Percentiles rank a stretch among this genome's conserved stretches.
Evolutionary conservation across 2,113 vertebrate genomes (phyloP).

Genomic region (Cyprinus carpio): DNA sequence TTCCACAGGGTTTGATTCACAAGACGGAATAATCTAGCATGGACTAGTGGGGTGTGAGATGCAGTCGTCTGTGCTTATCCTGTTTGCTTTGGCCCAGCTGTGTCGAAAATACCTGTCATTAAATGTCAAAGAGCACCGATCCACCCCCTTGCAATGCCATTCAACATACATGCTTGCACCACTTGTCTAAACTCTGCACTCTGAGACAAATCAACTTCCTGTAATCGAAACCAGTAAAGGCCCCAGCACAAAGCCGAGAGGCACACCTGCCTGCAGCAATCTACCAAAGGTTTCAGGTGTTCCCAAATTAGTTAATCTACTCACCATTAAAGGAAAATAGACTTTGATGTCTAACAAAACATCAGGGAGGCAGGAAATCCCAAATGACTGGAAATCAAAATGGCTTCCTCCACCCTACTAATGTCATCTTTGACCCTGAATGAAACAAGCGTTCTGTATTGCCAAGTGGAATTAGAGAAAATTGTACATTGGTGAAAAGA

Average conservation of each 20-base stretch:
- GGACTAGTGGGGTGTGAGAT: slow-evolving; percentile 53
- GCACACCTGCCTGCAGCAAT: slow-evolving; percentile 53
- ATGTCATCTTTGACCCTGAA: slow-evolving; percentile 54
- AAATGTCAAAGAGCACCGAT: slow-evolving; percentile 68
- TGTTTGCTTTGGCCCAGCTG: slow-evolving; percentile 74
- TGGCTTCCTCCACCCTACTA: slow-evolving; percentile 54
- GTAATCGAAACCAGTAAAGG: slow-evolving; percentile 68
- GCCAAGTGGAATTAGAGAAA: slow-evolving; percentile 61
- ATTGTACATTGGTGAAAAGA: slow-evolving; percentile 57
- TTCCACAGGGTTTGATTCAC: slow-evolving; percentile 2
- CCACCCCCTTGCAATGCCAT: slow-evolving; percentile 63
- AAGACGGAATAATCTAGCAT: slow-evolving; percentile 45
- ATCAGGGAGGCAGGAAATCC: slow-evolving; percentile 65
- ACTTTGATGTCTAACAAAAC: slow-evolving; percentile 75
- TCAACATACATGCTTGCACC: slow-evolving; percentile 59
- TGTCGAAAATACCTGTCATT: slow-evolving; percentile 75
- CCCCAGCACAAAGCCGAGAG: slow-evolving; percentile 47
- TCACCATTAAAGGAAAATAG: slow-evolving; percentile 69
- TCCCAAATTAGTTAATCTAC: slow-evolving; percentile 72
- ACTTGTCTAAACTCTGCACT: slow-evolving; percentile 72
- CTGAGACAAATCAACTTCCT: slow-evolving; percentile 67
- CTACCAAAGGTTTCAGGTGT: slow-evolving; percentile 68
- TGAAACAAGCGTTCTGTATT: slow-evolving; percentile 67
- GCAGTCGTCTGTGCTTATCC: slow-evolving; percentile 49
- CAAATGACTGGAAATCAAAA: slow-evolving; percentile 72